These are phyloP conservation scores for Pavo muticus DNA, from an alignment of 2,113 vertebrate species.

Conservation along the genomic window DNA sequence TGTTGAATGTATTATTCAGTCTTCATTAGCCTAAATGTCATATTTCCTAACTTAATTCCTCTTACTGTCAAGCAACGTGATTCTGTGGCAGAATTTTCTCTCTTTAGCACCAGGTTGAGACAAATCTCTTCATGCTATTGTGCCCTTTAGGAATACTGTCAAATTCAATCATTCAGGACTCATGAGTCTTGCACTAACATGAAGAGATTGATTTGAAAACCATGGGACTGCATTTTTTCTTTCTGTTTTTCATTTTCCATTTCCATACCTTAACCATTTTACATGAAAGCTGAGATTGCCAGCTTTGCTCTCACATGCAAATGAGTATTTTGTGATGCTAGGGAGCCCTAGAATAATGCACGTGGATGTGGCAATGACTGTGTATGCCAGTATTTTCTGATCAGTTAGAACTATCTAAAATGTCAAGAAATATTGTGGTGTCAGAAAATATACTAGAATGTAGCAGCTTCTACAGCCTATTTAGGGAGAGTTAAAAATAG, in stretches of 20 bases:
- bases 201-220: conserved; percentile 63
- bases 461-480: not conserved
- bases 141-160: conserved; percentile 65
- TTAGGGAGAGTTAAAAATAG: conserved; percentile 39
- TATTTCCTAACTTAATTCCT: conserved; percentile 15
- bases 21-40: conserved; percentile 4
- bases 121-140: conserved; percentile 47
- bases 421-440: not conserved
- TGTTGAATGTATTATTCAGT: not conserved
- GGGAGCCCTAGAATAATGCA: not conserved
- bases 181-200: conserved; percentile 43
- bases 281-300: conserved; percentile 42
- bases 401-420: not conserved
- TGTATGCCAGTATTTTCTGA: not conserved
- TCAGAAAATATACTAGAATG: not conserved
- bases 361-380: not conserved
- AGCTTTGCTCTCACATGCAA: conserved; percentile 56
- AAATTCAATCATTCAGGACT: conserved; percentile 62
- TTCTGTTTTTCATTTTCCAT: conserved; percentile 49
- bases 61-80: not conserved
- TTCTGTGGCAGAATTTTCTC: not conserved
- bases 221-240: not conserved
- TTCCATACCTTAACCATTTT: conserved; percentile 25
- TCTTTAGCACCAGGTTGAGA: conserved; percentile 46
- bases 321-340: not conserved